Conservation (phyloP, 2,797 vertebrate species). For the Xyrichtys novacula region DNA sequence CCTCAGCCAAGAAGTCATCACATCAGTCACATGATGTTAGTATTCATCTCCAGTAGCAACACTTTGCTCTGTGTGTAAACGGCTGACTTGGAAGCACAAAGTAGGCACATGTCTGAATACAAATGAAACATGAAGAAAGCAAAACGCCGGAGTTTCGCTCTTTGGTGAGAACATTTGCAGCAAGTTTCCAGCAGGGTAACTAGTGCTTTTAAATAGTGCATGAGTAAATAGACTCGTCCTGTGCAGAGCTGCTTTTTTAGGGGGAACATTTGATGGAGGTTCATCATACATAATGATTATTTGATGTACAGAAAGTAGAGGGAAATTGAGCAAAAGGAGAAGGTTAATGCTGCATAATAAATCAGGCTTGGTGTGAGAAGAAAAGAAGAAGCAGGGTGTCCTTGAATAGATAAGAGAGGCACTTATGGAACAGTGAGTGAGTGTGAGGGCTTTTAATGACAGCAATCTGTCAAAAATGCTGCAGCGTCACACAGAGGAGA, state of each 20-base stretch:
- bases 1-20: slow-evolving; percentile 52
- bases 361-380: slow-evolving; percentile 26
- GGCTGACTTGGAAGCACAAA: slow-evolving; percentile 63
- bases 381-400: slow-evolving; percentile 41
- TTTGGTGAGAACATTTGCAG: slow-evolving; percentile 46
- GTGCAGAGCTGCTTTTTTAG: slow-evolving; percentile 19
- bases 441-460: slow-evolving; percentile 68
- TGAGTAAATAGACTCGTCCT: slow-evolving; percentile 13
- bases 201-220: slow-evolving; percentile 22
- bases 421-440: slow-evolving; percentile 33
- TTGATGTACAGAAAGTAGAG: slow-evolving; percentile 27
- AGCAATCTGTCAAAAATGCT: slow-evolving; percentile 70
- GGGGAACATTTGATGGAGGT: slow-evolving; percentile 19
- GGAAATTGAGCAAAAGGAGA: slow-evolving; percentile 18
- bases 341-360: slow-evolving; percentile 50
- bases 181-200: slow-evolving; percentile 2
- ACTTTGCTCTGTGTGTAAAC: slow-evolving; percentile 61
- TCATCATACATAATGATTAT: slow-evolving; percentile 32
- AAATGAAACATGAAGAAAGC: slow-evolving; percentile 68
- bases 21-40: slow-evolving; percentile 53
- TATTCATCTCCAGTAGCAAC: slow-evolving; percentile 61
- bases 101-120: slow-evolving; percentile 61
- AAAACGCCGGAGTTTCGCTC: slow-evolving; percentile 36
- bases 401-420: slow-evolving; percentile 66
- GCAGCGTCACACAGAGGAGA: slow-evolving; percentile 50